Evolutionary conservation across 2,888 invertebrate species (phyloP).

Genomic region (Drosophila austrosaltans): DNA sequence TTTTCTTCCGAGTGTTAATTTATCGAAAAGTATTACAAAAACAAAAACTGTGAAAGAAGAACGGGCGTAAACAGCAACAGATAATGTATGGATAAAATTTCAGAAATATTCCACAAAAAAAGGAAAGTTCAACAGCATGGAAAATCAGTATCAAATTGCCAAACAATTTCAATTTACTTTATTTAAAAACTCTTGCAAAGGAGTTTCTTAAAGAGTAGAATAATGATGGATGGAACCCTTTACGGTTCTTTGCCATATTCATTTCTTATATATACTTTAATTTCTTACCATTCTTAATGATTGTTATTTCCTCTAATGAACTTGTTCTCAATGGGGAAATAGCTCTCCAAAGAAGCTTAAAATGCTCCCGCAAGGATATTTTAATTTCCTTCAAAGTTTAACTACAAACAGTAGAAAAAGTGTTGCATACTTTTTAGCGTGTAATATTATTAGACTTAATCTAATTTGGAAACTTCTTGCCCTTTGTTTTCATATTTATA

Average conservation of each 20-base stretch:
- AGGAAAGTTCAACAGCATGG: neutral
- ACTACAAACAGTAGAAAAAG: no score
- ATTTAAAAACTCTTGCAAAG: neutral
- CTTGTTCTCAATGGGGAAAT: no score
- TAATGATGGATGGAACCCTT: no score
- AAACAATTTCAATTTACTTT: neutral
- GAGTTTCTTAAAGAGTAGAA: no score
- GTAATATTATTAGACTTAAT: no score
- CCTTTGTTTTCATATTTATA: neutral
- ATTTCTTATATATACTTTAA: no score
- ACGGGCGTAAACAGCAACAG: neutral
- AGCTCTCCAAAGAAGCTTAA: no score
- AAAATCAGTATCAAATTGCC: neutral
- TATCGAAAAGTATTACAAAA: slow-evolving; percentile 23
- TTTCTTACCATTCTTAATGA: no score
- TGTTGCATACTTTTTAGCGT: no score
- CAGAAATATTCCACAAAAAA: neutral
- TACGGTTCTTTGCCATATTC: neutral
- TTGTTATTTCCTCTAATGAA: no score
- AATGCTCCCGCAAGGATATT: no score
- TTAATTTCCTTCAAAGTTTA: no score
- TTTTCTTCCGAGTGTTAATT: slow-evolving; percentile 18
- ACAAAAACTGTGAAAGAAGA: neutral
- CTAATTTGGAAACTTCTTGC: neutral
- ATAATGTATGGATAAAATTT: neutral